Percentiles rank a stretch among this genome's conserved stretches.
phyloP scores from a whole-genome alignment of 2,113 vertebrate genomes.

The Malurus alboscapulatus region DNA sequence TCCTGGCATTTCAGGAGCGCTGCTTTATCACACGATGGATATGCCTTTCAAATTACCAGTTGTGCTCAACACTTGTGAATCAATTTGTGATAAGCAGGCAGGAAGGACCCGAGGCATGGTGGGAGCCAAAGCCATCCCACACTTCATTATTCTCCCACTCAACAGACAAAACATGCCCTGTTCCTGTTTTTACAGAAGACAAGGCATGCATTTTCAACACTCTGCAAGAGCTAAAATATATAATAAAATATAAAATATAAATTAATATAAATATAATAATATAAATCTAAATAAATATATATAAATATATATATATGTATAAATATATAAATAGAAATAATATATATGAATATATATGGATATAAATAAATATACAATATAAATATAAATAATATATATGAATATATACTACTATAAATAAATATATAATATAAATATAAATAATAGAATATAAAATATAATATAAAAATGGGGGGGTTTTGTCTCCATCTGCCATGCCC shows the following conservation, averaged over 20 bases:
- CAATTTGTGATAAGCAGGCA: background rate
- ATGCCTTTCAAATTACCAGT: background rate
- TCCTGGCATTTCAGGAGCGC: background rate
- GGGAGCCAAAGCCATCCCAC: background rate
- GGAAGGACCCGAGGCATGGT: background rate
- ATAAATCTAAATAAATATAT: no score
- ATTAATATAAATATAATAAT: no score
- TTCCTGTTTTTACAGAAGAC: background rate
- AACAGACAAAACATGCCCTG: fast-evolving
- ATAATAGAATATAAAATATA: no score
- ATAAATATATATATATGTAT: no score
- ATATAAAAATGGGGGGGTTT: background rate
- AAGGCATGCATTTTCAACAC: fast-evolving
- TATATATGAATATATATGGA: no score
- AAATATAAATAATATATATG: no score
- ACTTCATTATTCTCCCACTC: background rate
- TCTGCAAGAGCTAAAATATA: background rate
- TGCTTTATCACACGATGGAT: background rate
- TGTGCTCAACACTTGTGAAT: background rate
- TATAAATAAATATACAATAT: no score
- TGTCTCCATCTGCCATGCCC: background rate
- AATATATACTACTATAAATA: no score
- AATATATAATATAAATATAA: no score
- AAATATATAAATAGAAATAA: no score
- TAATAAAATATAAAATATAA: no score